Percentiles rank a stretch among this genome's conserved stretches.
Evolutionary conservation across 2,888 invertebrate genomes (phyloP).

Genomic region (Hypomecis atomaria): DNA sequence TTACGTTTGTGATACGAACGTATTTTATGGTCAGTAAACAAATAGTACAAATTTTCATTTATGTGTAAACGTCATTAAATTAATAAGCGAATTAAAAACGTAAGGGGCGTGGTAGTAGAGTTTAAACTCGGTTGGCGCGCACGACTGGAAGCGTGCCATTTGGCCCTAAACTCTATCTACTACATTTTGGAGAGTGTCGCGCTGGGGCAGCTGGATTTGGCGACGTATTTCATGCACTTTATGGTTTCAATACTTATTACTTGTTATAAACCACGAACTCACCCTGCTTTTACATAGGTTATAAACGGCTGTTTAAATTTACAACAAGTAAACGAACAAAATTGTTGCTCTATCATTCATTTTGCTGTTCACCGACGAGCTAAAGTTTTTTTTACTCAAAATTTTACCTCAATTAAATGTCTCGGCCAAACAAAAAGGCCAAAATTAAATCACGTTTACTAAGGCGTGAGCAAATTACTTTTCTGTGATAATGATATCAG

Average conservation of each 20-base stretch:
- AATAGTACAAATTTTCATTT: no score
- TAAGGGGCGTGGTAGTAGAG: slow-evolving; percentile 25
- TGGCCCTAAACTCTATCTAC: slow-evolving; percentile 52
- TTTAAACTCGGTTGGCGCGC: slow-evolving; percentile 43
- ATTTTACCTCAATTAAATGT: background rate
- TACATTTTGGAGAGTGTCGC: slow-evolving; percentile 22
- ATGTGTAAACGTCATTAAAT: background rate
- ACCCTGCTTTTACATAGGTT: no score
- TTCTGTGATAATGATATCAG: slow-evolving; percentile 25
- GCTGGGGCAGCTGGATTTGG: slow-evolving; percentile 8
- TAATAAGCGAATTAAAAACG: background rate
- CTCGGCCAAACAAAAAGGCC: slow-evolving; percentile 4
- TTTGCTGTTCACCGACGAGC: no score
- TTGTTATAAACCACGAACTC: no score
- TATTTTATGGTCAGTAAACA: no score
- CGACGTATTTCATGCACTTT: background rate
- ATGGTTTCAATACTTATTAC: no score
- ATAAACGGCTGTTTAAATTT: no score
- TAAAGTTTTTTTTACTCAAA: no score
- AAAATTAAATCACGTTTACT: slow-evolving; percentile 18
- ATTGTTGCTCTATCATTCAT: no score
- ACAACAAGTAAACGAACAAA: no score
- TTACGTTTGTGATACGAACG: no score
- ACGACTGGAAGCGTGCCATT: slow-evolving; percentile 62
- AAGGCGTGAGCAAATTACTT: slow-evolving; percentile 18